phyloP scores from a whole-genome alignment of 2,888 invertebrate species.

The Argyra leucocephala region DNA sequence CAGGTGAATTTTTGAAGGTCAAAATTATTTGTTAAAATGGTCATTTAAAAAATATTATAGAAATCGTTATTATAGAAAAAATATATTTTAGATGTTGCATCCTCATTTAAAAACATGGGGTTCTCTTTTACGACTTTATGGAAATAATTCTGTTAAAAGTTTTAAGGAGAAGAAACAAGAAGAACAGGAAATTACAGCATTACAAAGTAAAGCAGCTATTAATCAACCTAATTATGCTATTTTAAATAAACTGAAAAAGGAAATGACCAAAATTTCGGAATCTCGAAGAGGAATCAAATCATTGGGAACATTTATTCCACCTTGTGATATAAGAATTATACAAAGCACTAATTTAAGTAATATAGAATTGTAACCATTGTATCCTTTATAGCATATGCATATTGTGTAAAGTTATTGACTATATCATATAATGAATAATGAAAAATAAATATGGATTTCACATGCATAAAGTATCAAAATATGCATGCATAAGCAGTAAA shows the following conservation, averaged over 20 bases:
- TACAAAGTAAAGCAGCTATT: slow-evolving; percentile 79
- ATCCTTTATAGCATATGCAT: too few relatives aligned
- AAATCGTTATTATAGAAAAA: not conserved
- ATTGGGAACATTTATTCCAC: slow-evolving; percentile 57
- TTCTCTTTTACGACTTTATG: slow-evolving; percentile 83
- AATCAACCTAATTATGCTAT: slow-evolving; percentile 90
- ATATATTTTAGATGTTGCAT: slow-evolving; percentile 63
- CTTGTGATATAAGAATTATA: slow-evolving; percentile 54
- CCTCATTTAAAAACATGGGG: slow-evolving; percentile 94
- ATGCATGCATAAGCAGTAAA: too few relatives aligned
- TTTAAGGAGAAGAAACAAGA: slow-evolving; percentile 86
- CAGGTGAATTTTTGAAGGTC: slow-evolving; percentile 48
- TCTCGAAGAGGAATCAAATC: slow-evolving; percentile 53
- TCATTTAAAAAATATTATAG: too few relatives aligned
- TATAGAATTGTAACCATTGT: slow-evolving; percentile 64
- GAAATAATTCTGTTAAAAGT: slow-evolving; percentile 79
- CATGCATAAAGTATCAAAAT: too few relatives aligned
- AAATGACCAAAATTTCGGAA: slow-evolving; percentile 68
- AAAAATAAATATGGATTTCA: too few relatives aligned
- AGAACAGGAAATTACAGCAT: slow-evolving; percentile 82
- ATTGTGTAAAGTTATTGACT: too few relatives aligned
- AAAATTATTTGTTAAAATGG: too few relatives aligned
- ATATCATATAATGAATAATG: too few relatives aligned
- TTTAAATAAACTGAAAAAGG: slow-evolving; percentile 68
- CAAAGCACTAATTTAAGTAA: slow-evolving; percentile 71